Evolutionary conservation across 2,113 vertebrate species (phyloP), one percentile per base, ranked within the genome.

Genomic region (Cygnus atratus): DNA sequence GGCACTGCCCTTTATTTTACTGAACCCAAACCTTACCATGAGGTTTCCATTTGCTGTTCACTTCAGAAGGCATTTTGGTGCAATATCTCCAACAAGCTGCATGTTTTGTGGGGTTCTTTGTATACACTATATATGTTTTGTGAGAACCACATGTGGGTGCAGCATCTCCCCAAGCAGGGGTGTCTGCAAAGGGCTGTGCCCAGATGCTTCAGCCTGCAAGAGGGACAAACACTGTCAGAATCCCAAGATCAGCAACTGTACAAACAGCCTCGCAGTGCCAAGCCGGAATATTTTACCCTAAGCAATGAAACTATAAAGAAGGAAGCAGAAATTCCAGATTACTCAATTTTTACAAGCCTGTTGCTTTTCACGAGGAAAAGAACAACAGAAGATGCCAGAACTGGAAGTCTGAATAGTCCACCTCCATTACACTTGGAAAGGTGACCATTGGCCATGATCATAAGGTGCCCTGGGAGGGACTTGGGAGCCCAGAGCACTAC

Each of bases 391-490:
- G 46, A 18, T 43, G 55, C 3, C n/a, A 33, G 14, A 16, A 59
- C 29, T 77, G 76, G 21, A 82, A 37, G 14, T 25, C 44, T 71
- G n/a, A 26, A 41, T 29, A 37, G 41, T 21, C 50, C 35, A 4
- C 24, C 20, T 48, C 31, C 21, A 14, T 17, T 2, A 1, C 13
- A 13, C 29, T 55, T 8, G 9, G n/a, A 54, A 44, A 20, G 19
- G 24, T n/a, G 37, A 72, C 16, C 20, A 22, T 10, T 13, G 31
- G 41, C 8, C 17, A 35, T 0, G 1, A 16, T 13, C 20, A 61
- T 21, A 58, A 55, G n/a, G 12, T 74, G 25, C 46, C 29, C 61
- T 66, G 25, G 46, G 25, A 20, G 6, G 58, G 25, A 71, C 15
- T 9, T 1, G 1, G 55, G 46, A 80, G 26, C 33, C 19, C 55